Evolutionary conservation across 1,140 invertebrate genomes (phyloP), one percentile per base, ranked within the genome.

Genomic region (Theocolax elegans): DNA sequence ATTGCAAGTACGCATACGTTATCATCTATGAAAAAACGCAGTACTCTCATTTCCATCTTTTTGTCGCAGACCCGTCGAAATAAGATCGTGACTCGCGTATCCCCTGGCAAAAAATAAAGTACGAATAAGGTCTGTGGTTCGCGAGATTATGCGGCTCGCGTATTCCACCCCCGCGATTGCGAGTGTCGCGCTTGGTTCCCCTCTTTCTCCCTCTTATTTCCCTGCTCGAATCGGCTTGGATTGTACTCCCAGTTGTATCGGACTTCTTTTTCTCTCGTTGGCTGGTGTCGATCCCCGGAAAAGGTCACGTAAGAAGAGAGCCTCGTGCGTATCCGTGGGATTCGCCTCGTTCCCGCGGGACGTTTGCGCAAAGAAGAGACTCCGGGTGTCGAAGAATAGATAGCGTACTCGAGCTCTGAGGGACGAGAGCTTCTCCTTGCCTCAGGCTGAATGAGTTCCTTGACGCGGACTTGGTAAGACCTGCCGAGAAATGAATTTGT

Each of bases 221-320:
- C 58, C 9, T 58, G 19, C 23, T 6, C 38, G 25, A 19, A 31
- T 13, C 23, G 38, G 21, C 38, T 59, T 38, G 56, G 56, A 59
- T 38, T 42, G 17, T 19, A 19, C 56, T 25, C 49, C 27, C 27
- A 53, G 49, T 29, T 53, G 49, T 53, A 53, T 53, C 49, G 49
- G 31, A 23, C 19, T n/a, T n/a, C n/a, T n/a, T n/a, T n/a, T n/a
- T n/a, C n/a, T n/a, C 49, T 29, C 25, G 3, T 13, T 42, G 10
- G 21, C 38, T 0, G 40, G 7, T 38, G 15, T 56, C n/a, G 15
- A 31, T 38, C 35, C n/a, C 27, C 6, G 12, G 19, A 58, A 42
- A 63, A 63, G 60, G 29, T 63, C 60, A 63, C 42, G 46, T 63
- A 63, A 49, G 29, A 38, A 40, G n/a, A n/a, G 15, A 63, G 15